Conservation (phyloP, 2,113 vertebrate genomes). For the Pongo abelii region DNA sequence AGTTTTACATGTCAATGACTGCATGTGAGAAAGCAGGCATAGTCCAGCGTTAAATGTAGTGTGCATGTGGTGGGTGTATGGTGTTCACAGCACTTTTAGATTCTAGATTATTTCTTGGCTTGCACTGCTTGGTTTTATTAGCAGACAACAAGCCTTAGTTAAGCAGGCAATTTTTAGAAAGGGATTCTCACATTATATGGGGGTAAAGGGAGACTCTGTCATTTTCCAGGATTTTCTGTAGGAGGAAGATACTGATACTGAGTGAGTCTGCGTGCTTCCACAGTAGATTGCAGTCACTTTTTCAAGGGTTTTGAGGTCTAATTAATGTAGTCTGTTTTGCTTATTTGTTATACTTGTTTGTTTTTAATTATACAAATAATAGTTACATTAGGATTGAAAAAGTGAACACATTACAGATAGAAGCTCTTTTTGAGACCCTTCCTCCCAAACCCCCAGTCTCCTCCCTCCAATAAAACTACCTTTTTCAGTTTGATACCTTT, state of each 20-base stretch:
- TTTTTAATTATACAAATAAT: conserved; percentile 18
- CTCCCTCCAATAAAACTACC: background rate
- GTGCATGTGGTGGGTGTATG: accelerated
- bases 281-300: background rate
- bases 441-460: background rate
- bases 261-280: background rate
- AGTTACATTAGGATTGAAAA: background rate
- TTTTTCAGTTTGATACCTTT: background rate
- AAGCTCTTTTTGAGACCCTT: conserved; percentile 3
- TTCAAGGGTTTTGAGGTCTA: background rate
- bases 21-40: background rate
- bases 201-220: background rate
- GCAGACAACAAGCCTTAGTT: background rate
- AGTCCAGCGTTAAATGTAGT: background rate
- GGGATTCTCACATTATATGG: background rate
- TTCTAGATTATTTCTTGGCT: background rate
- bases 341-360: background rate
- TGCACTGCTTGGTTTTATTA: background rate
- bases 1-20: background rate
- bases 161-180: conserved; percentile 9
- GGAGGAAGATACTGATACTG: background rate
- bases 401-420: background rate
- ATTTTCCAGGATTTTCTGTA: conserved; percentile 12
- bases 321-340: background rate
- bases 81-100: background rate